Evolutionary conservation across 2,113 vertebrate genomes (phyloP).

Genomic region (Acinonyx jubatus): DNA sequence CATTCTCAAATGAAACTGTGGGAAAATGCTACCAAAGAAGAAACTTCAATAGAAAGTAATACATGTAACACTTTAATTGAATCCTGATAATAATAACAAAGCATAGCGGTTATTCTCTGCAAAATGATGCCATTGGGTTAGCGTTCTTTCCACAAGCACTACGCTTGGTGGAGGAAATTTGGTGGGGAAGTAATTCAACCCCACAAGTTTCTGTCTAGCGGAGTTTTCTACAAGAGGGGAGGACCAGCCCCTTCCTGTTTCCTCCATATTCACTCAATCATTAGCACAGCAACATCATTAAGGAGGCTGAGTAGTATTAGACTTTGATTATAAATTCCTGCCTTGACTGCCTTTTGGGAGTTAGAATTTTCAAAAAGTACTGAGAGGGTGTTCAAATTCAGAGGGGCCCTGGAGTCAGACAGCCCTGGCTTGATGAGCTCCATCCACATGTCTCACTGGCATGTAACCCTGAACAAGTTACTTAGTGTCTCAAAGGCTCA

Average conservation of each 20-base stretch:
- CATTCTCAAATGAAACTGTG: constrained; percentile 50
- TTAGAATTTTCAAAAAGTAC: neutral
- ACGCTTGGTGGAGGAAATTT: neutral
- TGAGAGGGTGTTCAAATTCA: neutral
- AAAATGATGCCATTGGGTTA: neutral
- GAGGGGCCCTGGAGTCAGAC: neutral
- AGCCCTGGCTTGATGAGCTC: neutral
- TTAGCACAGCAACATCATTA: neutral
- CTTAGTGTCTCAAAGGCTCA: neutral
- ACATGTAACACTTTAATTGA: neutral
- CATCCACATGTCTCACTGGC: neutral
- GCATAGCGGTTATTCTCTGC: neutral
- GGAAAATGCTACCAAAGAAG: constrained; percentile 27
- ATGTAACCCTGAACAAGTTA: neutral
- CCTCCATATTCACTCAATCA: neutral
- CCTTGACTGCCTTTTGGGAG: neutral
- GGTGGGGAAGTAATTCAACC: neutral
- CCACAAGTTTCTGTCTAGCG: neutral
- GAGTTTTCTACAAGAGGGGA: neutral
- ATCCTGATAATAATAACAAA: neutral
- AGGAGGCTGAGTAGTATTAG: neutral
- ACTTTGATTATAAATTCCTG: neutral
- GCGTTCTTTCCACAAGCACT: neutral
- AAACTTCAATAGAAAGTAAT: neutral
- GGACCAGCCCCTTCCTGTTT: neutral